Evolutionary conservation across 1,140 invertebrate species (phyloP).

Genomic region (Drosophila obscura): DNA sequence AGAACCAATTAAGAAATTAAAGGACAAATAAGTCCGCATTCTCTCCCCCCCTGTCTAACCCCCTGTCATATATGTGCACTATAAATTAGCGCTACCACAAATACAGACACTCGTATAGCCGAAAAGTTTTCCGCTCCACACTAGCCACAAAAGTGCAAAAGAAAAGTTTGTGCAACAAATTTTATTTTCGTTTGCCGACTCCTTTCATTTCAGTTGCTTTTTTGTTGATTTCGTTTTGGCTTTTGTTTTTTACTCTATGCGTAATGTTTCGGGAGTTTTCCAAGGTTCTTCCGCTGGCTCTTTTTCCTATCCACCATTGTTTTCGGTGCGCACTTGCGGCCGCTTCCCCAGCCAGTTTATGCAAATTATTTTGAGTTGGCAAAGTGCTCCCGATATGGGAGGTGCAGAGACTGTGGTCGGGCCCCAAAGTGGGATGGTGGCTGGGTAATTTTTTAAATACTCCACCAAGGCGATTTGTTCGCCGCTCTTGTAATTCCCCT

Average conservation of each 20-base stretch:
- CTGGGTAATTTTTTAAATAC: conserved; percentile 68
- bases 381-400: conserved; percentile 27
- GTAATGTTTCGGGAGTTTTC: conserved; percentile 46
- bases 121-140: conserved; percentile 64
- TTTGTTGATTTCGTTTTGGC: conserved; percentile 31
- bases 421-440: conserved; percentile 18
- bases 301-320: conserved; percentile 20
- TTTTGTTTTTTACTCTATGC: conserved; percentile 24
- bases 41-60: not conserved
- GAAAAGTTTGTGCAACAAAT: conserved; percentile 73
- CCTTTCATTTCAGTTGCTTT: conserved; percentile 9
- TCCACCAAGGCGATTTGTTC: conserved; percentile 37
- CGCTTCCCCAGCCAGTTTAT: conserved; percentile 48
- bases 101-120: conserved; percentile 19
- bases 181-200: conserved; percentile 52
- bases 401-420: conserved; percentile 10
- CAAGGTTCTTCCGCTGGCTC: conserved; percentile 30
- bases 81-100: conserved; percentile 64
- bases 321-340: conserved; percentile 51
- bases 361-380: conserved; percentile 65
- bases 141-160: conserved; percentile 73
- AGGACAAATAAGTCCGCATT: conserved; percentile 73
- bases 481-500: conserved; percentile 51
- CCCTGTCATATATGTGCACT: conserved; percentile 35
- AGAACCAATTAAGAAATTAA: conserved; percentile 80